Evolutionary conservation across 2,113 vertebrate genomes (phyloP), one percentile per base, ranked within the genome.

Genomic region (Paraplagusia blochii): DNA sequence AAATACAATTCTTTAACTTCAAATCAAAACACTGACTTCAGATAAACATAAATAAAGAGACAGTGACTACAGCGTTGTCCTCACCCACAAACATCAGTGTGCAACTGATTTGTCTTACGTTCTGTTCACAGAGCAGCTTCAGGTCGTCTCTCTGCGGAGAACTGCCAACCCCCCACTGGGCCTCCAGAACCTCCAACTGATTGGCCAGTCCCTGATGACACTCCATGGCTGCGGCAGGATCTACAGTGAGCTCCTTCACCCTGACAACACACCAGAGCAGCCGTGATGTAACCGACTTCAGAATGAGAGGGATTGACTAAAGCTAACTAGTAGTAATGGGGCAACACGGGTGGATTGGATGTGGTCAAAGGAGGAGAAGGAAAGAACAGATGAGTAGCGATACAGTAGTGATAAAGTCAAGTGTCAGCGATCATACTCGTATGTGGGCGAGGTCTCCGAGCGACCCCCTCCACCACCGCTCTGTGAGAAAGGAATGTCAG

Each of bases 111-210:
- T 14, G 42, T 88, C 95, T 94, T 85, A 98, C 96, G 0, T 99
- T 99, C 88, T 98, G 97, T 83, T 99, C 96, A 85, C 96, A 99
- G 61, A 99, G 95, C 69, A 99, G 90, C 87, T 99, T 99, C 63
- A 99, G 93, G 79, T 99, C 97, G 72, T 99, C 97, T 58, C 95
- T 94, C 80, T 98, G 96, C 39, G 96, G 96, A 57, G 97, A 99
- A 80, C 94, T 98, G 1, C 95, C 96, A 19, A 98, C 93, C n/a
- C 93, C 96, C 97, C 96, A 97, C 84, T 97, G 94, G 2, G 94
- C 91, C 75, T 98, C 96, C 83, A 97, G 80, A 66, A 97, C 94
- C 0, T 98, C 95, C 46, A 98, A 93, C 87, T 97, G 95, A 83
- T 74, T 93, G 63, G 92, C 73, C 43, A 93, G 93, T 63, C 91